Evolutionary conservation across 2,797 vertebrate species (phyloP), one percentile per base, ranked within the genome.

Genomic region (Anas bernieri): DNA sequence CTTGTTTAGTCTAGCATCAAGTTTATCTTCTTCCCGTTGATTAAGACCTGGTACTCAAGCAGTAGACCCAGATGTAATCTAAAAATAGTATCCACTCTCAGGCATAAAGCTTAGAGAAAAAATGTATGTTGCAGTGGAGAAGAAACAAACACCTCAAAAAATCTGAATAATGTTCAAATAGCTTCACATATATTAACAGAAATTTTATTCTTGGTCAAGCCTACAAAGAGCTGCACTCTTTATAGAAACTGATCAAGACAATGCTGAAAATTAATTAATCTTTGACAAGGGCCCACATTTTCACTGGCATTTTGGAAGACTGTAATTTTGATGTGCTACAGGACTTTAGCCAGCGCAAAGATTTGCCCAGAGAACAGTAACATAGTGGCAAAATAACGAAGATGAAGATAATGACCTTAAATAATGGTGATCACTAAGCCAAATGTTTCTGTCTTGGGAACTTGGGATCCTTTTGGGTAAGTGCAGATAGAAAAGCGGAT

Each of bases 1-100:
- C 46, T 76, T 62, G 11, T 74, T 80, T 64, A 73, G 77, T 66
- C 69, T 81, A 90, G 35, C 39, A 81, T 10, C 20, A 86, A 83
- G 39, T 30, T 77, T 3, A 31, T 59, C 26, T 58, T 88, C 37
- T 67, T 86, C 52, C 39, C 56, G 54, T 25, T 43, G 28, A 77
- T 5, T 33, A 61, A 72, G 56, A 81, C 4, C n/a, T 74, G 1
- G 1, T 72, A 52, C 23, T 86, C 30, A 64, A 81, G 30, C 23
- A 52, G 43, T 26, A 77, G 39, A 86, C 23, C 25, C 39, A 33
- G 35, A 43, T 33, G 8, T 14, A 75, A 45, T 18, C 48, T 52
- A 59, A 93, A 86, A 81, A 52, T 33, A 61, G 7, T 12, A 39
- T 54, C 31, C 7, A 25, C 26, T 78, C 1, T 52, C 26, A n/a